A percentile compares a stretch with the other conserved stretches of the same genome.
Conservation (phyloP, 2,888 invertebrate species). For the Ectropis crepuscularia region DNA sequence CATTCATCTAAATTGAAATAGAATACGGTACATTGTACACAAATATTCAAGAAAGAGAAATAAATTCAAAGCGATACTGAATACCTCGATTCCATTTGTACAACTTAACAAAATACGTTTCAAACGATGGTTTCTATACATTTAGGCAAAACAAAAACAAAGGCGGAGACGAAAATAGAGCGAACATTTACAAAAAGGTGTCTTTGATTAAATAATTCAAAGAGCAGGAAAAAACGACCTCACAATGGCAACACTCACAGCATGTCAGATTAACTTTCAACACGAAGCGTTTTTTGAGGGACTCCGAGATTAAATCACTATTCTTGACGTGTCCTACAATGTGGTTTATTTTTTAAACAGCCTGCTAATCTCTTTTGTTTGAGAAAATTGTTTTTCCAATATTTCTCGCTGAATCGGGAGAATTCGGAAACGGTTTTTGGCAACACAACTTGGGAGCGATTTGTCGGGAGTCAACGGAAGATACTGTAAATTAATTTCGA, state of each 20-base stretch:
- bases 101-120: constrained; percentile 24
- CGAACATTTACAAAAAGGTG: constrained; percentile 23
- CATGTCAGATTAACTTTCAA: constrained; percentile 27
- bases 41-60: constrained; percentile 5
- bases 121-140: constrained; percentile 20
- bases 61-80: constrained; percentile 14
- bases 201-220: constrained; percentile 30
- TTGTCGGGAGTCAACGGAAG: constrained; percentile 6
- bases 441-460: constrained; percentile 19
- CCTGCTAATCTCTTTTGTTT: constrained; percentile 4
- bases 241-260: constrained; percentile 20
- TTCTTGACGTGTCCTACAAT: constrained; percentile 16
- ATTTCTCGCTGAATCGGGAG: constrained; percentile 13
- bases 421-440: constrained; percentile 15
- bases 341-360: constrained; percentile 14
- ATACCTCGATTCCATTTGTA: constrained; percentile 17
- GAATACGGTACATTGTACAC: neutral
- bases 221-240: constrained; percentile 16
- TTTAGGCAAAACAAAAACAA: constrained; percentile 26
- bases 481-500: constrained; percentile 9
- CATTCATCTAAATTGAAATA: constrained; percentile 13
- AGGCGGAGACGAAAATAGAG: constrained; percentile 26
- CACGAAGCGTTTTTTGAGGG: constrained; percentile 5
- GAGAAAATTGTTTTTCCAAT: constrained; percentile 26
- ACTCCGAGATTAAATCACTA: constrained; percentile 13